Evolutionary conservation across 2,113 vertebrate genomes (phyloP), one percentile per base, ranked within the genome.

Genomic region (Sphyrna mokarran): DNA sequence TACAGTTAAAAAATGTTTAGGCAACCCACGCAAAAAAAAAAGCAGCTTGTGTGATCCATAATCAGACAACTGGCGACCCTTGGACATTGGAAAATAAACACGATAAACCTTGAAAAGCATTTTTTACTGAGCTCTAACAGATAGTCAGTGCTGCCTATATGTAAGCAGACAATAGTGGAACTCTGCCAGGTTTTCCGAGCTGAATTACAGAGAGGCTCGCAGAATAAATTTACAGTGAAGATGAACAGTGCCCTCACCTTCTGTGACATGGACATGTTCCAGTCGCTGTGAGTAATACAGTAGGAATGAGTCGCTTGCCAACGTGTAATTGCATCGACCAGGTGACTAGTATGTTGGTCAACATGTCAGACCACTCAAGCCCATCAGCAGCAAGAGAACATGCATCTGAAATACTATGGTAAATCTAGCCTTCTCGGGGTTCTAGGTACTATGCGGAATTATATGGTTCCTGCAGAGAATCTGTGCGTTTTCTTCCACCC

Each of bases 141-240:
- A 66, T 61, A 93, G 89, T 16, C 89, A 66, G 58, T n/a, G n/a
- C 89, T 66, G 89, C 37, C 89, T 66, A 37, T 93, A 93, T 37
- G 89, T 66, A 68, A 66, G 89, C 89, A 93, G 89, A 93, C 89
- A 93, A 93, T 93, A 93, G 89, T 93, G 89, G 89, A 93, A 66
- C 61, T 66, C 63, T 93, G 89, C 89, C 89, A 93, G 63, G 89
- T 93, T 93, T 93, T 68, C 89, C 61, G 37, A 66, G 89, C 89
- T 93, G 89, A 93, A 66, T 66, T 93, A n/a, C 89, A 37, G 61
- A 93, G 89, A 93, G 89, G 61, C n/a, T 66, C 16, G 61, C 89
- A 66, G 89, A 61, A 93, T 66, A 93, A n/a, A 93, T 37, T 93
- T 66, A n/a, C 89, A 93, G 89, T 93, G 89, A 91, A 90, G 54